These are phyloP conservation scores for Hyles euphorbiae DNA, from an alignment of 1,140 invertebrate genomes.

Conservation along the genomic window DNA sequence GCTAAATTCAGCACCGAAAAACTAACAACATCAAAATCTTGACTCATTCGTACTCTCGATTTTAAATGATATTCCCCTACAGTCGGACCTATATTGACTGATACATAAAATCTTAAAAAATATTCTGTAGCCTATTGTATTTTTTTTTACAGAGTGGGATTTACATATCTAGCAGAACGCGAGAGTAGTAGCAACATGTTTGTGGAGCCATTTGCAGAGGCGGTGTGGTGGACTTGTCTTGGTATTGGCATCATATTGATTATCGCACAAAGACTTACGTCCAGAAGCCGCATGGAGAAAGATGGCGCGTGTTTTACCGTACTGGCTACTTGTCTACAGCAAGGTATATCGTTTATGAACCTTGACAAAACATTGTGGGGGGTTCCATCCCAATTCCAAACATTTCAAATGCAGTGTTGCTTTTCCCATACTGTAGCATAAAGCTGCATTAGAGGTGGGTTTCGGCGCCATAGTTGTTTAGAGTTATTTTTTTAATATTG, in stretches of 20 bases:
- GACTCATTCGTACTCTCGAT: too few species aligned
- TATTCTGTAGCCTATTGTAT: neutral
- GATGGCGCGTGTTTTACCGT: slow-evolving; percentile 47
- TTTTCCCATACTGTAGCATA: too few species aligned
- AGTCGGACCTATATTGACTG: too few species aligned
- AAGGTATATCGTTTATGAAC: slow-evolving; percentile 32
- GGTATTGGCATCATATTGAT: slow-evolving; percentile 34
- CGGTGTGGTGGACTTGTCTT: slow-evolving; percentile 47
- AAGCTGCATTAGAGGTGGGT: too few species aligned
- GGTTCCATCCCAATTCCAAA: too few species aligned
- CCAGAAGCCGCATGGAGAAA: slow-evolving; percentile 36
- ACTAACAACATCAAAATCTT: too few species aligned
- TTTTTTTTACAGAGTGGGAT: slow-evolving; percentile 42
- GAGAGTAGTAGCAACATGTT: slow-evolving; percentile 63
- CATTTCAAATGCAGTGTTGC: too few species aligned
- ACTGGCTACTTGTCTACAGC: slow-evolving; percentile 51
- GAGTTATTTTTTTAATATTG: too few species aligned
- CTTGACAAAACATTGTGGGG: neutral
- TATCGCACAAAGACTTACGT: slow-evolving; percentile 38
- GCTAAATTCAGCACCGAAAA: too few species aligned
- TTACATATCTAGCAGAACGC: slow-evolving; percentile 53
- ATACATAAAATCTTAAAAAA: too few species aligned
- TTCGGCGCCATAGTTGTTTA: too few species aligned
- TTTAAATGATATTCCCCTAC: too few species aligned
- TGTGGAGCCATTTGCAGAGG: slow-evolving; percentile 44